Base-by-base conservation (phyloP, 1,140 invertebrate genomes). In the Agraylea sexmaculata region DNA sequence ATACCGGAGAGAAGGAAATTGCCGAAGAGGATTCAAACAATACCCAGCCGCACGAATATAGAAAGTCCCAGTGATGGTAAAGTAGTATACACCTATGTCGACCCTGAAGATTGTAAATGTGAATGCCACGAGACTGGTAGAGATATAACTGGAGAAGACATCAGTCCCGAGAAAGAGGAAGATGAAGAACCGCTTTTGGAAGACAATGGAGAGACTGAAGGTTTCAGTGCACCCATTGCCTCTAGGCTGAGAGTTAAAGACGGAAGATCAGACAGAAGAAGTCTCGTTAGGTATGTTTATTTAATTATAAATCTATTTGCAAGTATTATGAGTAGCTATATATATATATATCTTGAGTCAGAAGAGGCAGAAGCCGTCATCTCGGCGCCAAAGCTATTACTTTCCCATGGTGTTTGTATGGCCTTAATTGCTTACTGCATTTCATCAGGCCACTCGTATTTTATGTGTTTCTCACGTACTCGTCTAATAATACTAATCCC, bases 71-170 rank as follows among this genome's bases (percentile, higher is more conserved):
- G 16, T 27, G 51, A 40, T 7, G 25, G 43, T 6, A 53, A 65
- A 40, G 60, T 72, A 15, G 64, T 75, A 41, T 80, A 83, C 51
- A 81, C 70, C 55, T 85, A 85, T 55, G 83, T 85, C 23, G 83
- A 83, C 56, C 82, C 83, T 1, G 83, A 86, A 53, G 80, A 84
- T 40, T 87, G 83, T 52, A 78, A 77, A 51, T 86, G 83, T 57
- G 83, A 86, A 58, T 87, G 83, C 55, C 82, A 86, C 60, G 79
- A 81, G 50, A 67, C 59, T 22, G 55, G 62, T 30, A 59, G 59
- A 1, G 59, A 56, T 2, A 10, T 23, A 7, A 37, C 25, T 1
- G 45, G 40, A 31, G 40, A 35, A 27, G 47, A 49, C 17, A 37
- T 49, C 2, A 30, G 31, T 2, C 38, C 49, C 5, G 49, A 51